Conservation (phyloP, 1,140 invertebrate species). For the Ruditapes philippinarum region DNA sequence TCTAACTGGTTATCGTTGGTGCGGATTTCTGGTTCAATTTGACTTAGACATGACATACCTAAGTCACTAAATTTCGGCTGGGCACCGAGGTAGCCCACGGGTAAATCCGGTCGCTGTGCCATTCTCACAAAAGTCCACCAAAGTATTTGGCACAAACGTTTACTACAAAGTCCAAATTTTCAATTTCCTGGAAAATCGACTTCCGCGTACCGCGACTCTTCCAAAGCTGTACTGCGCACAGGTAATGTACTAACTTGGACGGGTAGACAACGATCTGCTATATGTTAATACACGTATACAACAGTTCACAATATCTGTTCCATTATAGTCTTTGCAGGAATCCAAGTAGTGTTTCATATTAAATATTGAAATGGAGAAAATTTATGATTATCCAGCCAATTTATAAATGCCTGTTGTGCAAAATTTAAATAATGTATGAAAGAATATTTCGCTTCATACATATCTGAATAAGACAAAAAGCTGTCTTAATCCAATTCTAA, state of each 20-base stretch:
- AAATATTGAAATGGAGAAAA: no score
- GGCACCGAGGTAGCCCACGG: conserved; percentile 80
- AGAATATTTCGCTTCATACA: no score
- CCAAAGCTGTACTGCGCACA: background rate
- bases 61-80: conserved; percentile 79
- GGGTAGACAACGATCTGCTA: background rate
- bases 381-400: no score
- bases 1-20: conserved; percentile 74
- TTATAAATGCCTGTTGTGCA: no score
- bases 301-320: background rate
- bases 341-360: no score
- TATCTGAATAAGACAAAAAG: no score
- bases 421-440: no score
- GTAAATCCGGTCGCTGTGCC: conserved; percentile 76
- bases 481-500: no score
- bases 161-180: conserved; percentile 21
- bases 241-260: conserved; percentile 2
- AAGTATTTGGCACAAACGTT: background rate
- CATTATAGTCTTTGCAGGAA: no score
- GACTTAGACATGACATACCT: conserved; percentile 73
- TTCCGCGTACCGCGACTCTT: background rate
- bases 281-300: background rate
- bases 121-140: conserved; percentile 35
- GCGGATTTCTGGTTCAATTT: conserved; percentile 76
- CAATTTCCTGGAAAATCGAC: background rate